These are phyloP conservation scores for Mirounga angustirostris DNA, from an alignment of 2,113 vertebrate genomes.

Conservation along the genomic window DNA sequence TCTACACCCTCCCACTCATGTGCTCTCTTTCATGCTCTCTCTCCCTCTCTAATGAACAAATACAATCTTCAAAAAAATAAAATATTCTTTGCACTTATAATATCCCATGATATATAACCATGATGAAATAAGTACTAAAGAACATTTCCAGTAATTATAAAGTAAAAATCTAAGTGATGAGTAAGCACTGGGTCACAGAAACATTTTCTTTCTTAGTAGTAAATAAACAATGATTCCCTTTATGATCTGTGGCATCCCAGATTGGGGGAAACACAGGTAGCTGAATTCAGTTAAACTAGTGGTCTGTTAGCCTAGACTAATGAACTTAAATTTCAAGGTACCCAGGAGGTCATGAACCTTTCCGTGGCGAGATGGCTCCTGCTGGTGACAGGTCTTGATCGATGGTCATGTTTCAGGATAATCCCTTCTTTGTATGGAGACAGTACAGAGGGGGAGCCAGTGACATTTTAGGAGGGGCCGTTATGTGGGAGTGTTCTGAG, in stretches of 20 bases:
- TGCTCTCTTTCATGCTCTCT: not conserved
- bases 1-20: not conserved
- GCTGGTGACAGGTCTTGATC: not conserved
- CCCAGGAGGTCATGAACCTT: not conserved
- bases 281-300: not conserved
- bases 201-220: not conserved
- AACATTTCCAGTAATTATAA: not conserved
- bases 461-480: not conserved
- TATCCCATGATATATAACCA: not conserved
- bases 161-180: not conserved
- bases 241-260: not conserved
- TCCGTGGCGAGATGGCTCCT: not conserved
- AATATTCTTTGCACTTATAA: not conserved
- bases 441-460: not conserved
- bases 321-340: not conserved
- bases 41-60: not conserved
- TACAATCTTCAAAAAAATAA: not conserved
- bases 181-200: not conserved
- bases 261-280: not conserved
- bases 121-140: slow-evolving; percentile 17
- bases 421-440: not conserved
- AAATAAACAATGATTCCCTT: not conserved
- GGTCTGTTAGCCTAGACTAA: not conserved
- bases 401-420: not conserved
- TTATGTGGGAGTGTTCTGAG: rapidly evolving